Evolutionary conservation across 2,113 vertebrate genomes (phyloP).

Genomic region (Bos indicus): DNA sequence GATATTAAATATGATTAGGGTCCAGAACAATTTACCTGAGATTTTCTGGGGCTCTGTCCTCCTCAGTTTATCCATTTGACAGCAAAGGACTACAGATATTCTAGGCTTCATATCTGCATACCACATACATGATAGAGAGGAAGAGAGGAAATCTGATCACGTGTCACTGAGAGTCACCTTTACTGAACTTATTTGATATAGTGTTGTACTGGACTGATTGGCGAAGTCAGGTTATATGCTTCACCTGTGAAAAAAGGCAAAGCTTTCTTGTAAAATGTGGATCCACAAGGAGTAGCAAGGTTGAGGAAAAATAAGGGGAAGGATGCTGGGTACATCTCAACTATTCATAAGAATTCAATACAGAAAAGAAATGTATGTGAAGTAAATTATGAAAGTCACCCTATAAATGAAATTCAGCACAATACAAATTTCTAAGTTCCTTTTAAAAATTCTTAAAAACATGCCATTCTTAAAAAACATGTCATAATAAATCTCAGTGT

Average conservation of each 20-base stretch:
- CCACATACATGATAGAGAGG: background rate
- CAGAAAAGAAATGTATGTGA: background rate
- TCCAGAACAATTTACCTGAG: background rate
- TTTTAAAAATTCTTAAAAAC: background rate
- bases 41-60: background rate
- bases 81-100: background rate
- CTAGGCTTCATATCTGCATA: background rate
- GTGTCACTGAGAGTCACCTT: background rate
- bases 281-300: background rate
- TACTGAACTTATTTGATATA: background rate
- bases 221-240: background rate
- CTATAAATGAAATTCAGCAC: background rate
- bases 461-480: background rate
- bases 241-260: background rate
- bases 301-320: background rate
- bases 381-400: background rate
- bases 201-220: background rate
- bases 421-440: background rate
- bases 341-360: background rate
- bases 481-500: background rate
- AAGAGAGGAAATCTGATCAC: background rate
- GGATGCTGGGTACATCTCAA: background rate
- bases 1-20: background rate
- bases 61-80: background rate
- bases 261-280: background rate